phyloP scores from a whole-genome alignment of 1,140 invertebrate species.

The Drosophila neocordata region DNA sequence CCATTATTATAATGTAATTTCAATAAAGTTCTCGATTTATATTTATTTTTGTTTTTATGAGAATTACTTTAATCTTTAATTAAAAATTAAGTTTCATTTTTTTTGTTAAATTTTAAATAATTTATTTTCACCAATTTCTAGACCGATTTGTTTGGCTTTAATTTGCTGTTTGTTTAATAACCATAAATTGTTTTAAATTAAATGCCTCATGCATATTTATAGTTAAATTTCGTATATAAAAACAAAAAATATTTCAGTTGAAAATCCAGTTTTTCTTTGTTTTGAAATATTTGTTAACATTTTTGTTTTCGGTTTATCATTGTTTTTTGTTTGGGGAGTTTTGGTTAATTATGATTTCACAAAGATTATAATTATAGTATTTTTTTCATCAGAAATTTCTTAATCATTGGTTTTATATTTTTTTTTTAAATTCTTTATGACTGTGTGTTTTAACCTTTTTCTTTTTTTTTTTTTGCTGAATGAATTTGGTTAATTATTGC shows the following conservation, averaged over 20 bases:
- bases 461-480: conserved; percentile 4
- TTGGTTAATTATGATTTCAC: conserved; percentile 6
- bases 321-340: conserved; percentile 20
- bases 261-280: conserved; percentile 16
- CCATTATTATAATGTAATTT: background rate
- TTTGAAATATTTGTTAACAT: conserved; percentile 11
- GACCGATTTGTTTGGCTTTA: background rate
- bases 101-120: background rate
- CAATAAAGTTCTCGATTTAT: background rate
- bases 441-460: background rate
- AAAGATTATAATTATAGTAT: conserved; percentile 6
- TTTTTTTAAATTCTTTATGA: background rate
- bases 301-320: conserved; percentile 11
- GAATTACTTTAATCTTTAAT: too few species aligned
- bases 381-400: background rate
- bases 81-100: too few species aligned
- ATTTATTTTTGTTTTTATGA: background rate
- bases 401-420: conserved; percentile 3
- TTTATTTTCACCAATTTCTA: background rate
- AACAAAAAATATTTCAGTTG: conserved; percentile 8
- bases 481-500: conserved; percentile 16
- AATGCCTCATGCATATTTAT: conserved; percentile 14
- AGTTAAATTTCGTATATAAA: conserved; percentile 7
- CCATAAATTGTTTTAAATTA: conserved; percentile 2
- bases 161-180: background rate